phyloP scores from a whole-genome alignment of 2,113 vertebrate genomes.

The Pungitius pungitius region DNA sequence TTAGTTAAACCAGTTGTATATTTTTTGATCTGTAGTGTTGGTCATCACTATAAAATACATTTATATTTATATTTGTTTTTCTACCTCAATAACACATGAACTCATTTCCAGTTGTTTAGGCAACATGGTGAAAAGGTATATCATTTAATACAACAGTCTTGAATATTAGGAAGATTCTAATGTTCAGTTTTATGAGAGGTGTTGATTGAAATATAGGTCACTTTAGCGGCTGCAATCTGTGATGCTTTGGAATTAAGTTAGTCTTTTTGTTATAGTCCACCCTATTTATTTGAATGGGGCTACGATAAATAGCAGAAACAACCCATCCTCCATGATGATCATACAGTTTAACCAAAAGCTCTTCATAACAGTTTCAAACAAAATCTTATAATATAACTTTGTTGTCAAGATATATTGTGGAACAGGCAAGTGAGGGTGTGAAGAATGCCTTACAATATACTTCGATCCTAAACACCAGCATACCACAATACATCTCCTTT shows the following conservation, averaged over 20 bases:
- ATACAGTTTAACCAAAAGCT: not conserved
- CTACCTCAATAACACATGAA: not conserved
- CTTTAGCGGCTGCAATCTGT: not conserved
- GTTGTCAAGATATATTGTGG: not conserved
- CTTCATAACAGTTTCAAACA: not conserved
- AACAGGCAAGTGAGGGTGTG: not conserved
- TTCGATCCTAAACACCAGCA: not conserved
- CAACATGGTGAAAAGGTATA: not conserved
- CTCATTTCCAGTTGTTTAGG: not conserved
- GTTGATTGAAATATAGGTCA: not conserved
- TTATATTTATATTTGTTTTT: not conserved
- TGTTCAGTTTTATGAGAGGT: not conserved
- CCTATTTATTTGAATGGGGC: not conserved
- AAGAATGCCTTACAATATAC: not conserved
- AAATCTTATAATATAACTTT: not conserved
- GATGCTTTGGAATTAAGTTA: not conserved
- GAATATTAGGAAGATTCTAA: not conserved
- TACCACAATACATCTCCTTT: not conserved
- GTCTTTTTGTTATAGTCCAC: slow-evolving; percentile 4
- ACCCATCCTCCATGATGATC: not conserved
- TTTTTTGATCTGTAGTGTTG: slow-evolving; percentile 2
- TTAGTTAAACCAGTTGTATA: not conserved
- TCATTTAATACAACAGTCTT: not conserved
- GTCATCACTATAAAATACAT: not conserved
- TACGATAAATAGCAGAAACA: not conserved